phyloP scores from a whole-genome alignment of 1,140 invertebrate species.

The Tetramorium simillimum region DNA sequence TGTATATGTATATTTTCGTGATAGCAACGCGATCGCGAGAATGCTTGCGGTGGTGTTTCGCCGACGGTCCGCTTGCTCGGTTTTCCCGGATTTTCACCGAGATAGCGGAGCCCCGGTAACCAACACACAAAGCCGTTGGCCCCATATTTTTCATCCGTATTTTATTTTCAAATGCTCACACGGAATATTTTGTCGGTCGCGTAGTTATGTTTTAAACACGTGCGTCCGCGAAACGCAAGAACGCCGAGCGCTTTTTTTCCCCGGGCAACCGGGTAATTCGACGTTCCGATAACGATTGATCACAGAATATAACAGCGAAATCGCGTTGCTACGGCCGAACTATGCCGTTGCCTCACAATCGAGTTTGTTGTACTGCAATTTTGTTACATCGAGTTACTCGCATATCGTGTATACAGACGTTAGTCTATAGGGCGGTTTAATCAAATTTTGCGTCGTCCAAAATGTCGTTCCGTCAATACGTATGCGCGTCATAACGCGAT shows the following conservation, averaged over 20 bases:
- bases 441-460: constrained; percentile 30
- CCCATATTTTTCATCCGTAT: constrained; percentile 39
- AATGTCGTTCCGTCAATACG: constrained; percentile 42
- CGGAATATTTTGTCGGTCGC: constrained; percentile 33
- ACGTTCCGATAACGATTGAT: constrained; percentile 47
- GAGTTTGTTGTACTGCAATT: constrained; percentile 56
- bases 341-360: constrained; percentile 7
- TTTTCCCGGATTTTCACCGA: constrained; percentile 57
- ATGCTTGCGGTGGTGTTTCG: constrained; percentile 19
- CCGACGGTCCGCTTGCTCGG: background rate
- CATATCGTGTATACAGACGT: constrained; percentile 38
- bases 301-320: constrained; percentile 43
- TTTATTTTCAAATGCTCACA: constrained; percentile 54
- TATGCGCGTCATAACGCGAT: constrained; percentile 23
- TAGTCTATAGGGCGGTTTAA: constrained; percentile 50
- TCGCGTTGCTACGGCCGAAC: constrained; percentile 24
- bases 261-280: constrained; percentile 19
- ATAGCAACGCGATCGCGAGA: constrained; percentile 38
- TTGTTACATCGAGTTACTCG: constrained; percentile 48
- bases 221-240: constrained; percentile 27
- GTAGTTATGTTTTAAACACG: constrained; percentile 40
- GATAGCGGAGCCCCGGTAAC: constrained; percentile 38
- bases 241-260: background rate
- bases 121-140: constrained; percentile 6
- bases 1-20: background rate